A percentile compares a stretch with the other conserved stretches of the same genome.
Evolutionary conservation across 2,888 invertebrate genomes (phyloP).

Genomic region (Microdon myrmicae): DNA sequence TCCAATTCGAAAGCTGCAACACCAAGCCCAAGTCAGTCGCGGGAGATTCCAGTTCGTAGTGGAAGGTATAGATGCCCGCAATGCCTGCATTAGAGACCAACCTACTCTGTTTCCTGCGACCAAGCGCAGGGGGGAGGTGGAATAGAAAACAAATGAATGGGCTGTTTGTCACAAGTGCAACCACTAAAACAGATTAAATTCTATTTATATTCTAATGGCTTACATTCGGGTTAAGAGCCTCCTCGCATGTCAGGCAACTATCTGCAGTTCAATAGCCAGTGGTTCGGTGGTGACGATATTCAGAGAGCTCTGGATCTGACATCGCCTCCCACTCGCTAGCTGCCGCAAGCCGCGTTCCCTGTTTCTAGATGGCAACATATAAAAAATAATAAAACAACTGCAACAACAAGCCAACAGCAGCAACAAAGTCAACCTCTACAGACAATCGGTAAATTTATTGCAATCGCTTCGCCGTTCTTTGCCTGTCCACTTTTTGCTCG

Average conservation of each 20-base stretch:
- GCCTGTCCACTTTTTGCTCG: conserved; percentile 10
- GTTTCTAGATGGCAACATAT: too few relatives aligned
- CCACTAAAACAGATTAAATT: conserved; percentile 47
- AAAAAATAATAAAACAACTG: too few relatives aligned
- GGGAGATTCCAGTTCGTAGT: neutral
- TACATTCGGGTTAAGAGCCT: conserved; percentile 49
- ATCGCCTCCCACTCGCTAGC: conserved; percentile 42
- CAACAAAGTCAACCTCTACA: too few relatives aligned
- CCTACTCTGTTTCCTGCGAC: neutral
- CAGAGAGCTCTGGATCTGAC: too few relatives aligned
- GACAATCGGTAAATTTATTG: conserved; percentile 51
- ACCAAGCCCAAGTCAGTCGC: conserved; percentile 6
- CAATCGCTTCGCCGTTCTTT: conserved; percentile 38
- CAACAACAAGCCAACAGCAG: too few relatives aligned
- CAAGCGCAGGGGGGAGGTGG: neutral
- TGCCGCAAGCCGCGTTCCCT: too few relatives aligned
- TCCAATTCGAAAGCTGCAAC: too few relatives aligned
- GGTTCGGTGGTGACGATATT: too few relatives aligned
- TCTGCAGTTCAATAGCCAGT: conserved; percentile 27
- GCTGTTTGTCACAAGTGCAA: conserved; percentile 36
- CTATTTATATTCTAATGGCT: conserved; percentile 51
- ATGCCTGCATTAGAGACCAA: neutral
- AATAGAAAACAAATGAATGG: too few relatives aligned
- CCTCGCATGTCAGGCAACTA: conserved; percentile 29
- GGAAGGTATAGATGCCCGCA: conserved; percentile 12